phyloP scores from a whole-genome alignment of 2,797 vertebrate genomes.

The Brotula barbata region DNA sequence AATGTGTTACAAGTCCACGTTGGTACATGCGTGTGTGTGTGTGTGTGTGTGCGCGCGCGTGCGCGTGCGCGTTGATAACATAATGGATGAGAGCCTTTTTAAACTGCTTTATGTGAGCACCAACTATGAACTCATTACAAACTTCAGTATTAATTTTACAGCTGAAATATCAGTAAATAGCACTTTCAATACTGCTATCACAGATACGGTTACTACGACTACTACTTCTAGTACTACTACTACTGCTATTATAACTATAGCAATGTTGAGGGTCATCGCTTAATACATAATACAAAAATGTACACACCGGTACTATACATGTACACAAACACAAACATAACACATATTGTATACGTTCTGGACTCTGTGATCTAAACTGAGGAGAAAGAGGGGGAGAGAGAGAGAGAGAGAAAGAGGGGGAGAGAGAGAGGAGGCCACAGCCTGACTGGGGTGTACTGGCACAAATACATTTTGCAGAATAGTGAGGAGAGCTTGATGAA shows the following conservation, averaged over 20 bases:
- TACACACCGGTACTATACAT: too few relatives aligned
- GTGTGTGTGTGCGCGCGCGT: background rate
- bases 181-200: too few relatives aligned
- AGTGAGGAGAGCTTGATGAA: slow-evolving; percentile 47
- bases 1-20: slow-evolving; percentile 41
- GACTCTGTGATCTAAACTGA: background rate
- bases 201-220: background rate
- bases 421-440: slow-evolving; percentile 1
- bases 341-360: background rate
- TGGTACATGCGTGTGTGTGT: slow-evolving; percentile 13
- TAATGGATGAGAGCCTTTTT: too few relatives aligned
- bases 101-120: too few relatives aligned
- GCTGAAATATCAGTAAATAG: too few relatives aligned
- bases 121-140: too few relatives aligned
- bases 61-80: too few relatives aligned
- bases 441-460: background rate
- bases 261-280: too few relatives aligned
- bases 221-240: background rate
- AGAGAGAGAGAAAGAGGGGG: slow-evolving; percentile 1
- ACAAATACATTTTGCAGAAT: slow-evolving; percentile 5
- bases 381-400: background rate
- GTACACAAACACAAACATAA: background rate
- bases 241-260: background rate
- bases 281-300: too few relatives aligned
- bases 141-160: too few relatives aligned